Evolutionary conservation across 2,888 invertebrate genomes (phyloP).

Genomic region (Galerucella pusilla): DNA sequence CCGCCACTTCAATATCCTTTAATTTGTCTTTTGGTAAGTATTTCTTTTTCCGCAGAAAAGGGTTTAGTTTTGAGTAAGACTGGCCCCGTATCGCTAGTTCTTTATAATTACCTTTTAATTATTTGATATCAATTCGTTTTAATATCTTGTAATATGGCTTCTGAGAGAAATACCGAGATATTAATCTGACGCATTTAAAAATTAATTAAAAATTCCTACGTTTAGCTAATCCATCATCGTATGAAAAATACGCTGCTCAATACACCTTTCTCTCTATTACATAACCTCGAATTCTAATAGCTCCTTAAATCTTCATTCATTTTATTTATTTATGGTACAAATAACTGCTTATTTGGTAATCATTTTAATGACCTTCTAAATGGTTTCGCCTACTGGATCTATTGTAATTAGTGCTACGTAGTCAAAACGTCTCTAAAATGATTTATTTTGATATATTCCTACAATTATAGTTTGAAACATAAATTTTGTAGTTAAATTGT

Average conservation of each 20-base stretch:
- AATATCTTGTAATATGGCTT: too few species aligned
- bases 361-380: slow-evolving; percentile 3
- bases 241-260: not conserved
- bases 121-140: too few species aligned
- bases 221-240: not conserved
- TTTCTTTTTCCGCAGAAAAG: too few species aligned
- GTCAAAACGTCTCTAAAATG: not conserved
- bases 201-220: too few species aligned
- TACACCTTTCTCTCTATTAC: not conserved
- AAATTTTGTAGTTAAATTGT: not conserved
- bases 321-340: slow-evolving; percentile 5
- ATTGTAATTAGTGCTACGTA: not conserved
- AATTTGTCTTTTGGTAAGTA: too few species aligned
- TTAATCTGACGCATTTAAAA: too few species aligned
- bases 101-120: too few species aligned
- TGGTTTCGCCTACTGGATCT: not conserved
- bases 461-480: not conserved
- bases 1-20: too few species aligned
- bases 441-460: not conserved
- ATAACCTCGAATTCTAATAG: not conserved
- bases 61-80: too few species aligned
- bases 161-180: too few species aligned
- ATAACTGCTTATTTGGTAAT: slow-evolving; percentile 3
- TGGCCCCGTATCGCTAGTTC: too few species aligned
- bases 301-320: slow-evolving; percentile 2